phyloP scores from a whole-genome alignment of 1,140 invertebrate species.

The Tribolium castaneum region DNA sequence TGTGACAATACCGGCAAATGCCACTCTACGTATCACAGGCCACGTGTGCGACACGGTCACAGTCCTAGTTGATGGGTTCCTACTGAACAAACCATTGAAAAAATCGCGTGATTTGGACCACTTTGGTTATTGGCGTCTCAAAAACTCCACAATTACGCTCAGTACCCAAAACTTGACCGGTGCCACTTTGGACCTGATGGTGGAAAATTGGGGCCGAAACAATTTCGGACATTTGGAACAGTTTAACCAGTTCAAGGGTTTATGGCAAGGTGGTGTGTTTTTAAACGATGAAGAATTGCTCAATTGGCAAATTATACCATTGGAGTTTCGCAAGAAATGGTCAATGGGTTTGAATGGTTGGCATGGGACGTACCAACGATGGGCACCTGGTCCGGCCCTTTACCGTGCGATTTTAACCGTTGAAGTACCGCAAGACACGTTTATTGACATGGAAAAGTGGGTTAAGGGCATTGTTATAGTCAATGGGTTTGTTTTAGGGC shows the following conservation, averaged over 20 bases:
- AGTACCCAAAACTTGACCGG: too few species aligned
- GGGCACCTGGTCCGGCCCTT: constrained; percentile 51
- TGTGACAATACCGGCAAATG: constrained; percentile 57
- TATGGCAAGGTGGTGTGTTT: constrained; percentile 64
- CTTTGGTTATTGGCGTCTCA: constrained; percentile 66
- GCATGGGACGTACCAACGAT: too few species aligned
- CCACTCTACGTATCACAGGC: constrained; percentile 63
- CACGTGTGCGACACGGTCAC: constrained; percentile 67
- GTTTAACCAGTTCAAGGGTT: constrained; percentile 66
- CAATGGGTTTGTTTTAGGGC: constrained; percentile 73
- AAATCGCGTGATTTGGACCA: constrained; percentile 62
- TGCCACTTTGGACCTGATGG: constrained; percentile 67
- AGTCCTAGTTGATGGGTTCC: constrained; percentile 44
- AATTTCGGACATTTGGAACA: constrained; percentile 65
- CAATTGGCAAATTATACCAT: constrained; percentile 66
- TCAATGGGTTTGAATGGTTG: too few species aligned
- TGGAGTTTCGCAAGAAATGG: constrained; percentile 66
- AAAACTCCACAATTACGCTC: constrained; percentile 53
- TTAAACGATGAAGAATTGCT: constrained; percentile 63
- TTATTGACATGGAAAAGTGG: constrained; percentile 63
- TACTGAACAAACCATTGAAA: constrained; percentile 64
- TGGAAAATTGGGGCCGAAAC: constrained; percentile 71
- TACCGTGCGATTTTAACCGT: constrained; percentile 50
- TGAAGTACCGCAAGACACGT: constrained; percentile 49
- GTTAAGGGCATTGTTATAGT: constrained; percentile 70